A percentile compares a stretch with the other conserved stretches of the same genome.
Conservation (phyloP, 2,888 invertebrate genomes). For the Hyppa rectilinea region DNA sequence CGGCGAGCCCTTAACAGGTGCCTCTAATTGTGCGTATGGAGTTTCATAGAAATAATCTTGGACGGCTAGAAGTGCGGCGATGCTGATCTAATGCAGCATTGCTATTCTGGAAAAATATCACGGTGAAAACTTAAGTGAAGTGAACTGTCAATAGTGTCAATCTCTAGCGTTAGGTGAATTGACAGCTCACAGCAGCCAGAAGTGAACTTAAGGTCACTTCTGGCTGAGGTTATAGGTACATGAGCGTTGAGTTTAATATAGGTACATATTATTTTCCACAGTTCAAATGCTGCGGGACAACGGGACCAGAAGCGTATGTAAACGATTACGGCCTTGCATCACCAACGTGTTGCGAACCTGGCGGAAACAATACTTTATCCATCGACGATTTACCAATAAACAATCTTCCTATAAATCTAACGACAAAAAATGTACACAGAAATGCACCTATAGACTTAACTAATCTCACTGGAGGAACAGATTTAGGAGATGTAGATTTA, state of each 20-base stretch:
- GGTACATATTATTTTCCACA: slow-evolving; percentile 20
- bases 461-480: neutral
- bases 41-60: neutral
- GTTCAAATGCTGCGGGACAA: slow-evolving; percentile 59
- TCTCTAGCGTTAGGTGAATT: too few species aligned
- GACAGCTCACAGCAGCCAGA: too few species aligned
- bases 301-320: slow-evolving; percentile 50
- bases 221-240: too few species aligned
- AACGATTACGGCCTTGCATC: slow-evolving; percentile 26
- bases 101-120: too few species aligned
- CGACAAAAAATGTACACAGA: neutral
- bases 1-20: neutral
- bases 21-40: neutral
- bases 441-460: neutral
- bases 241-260: neutral
- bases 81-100: too few species aligned
- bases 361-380: neutral
- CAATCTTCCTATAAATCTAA: slow-evolving; percentile 5
- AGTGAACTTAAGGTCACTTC: too few species aligned
- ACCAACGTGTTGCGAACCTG: slow-evolving; percentile 43
- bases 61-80: neutral
- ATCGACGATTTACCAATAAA: neutral
- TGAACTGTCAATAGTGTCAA: too few species aligned
- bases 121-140: too few species aligned
- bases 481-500: neutral